Base-by-base conservation (phyloP, 2,888 invertebrate genomes). In the Chironomus tentans region DNA sequence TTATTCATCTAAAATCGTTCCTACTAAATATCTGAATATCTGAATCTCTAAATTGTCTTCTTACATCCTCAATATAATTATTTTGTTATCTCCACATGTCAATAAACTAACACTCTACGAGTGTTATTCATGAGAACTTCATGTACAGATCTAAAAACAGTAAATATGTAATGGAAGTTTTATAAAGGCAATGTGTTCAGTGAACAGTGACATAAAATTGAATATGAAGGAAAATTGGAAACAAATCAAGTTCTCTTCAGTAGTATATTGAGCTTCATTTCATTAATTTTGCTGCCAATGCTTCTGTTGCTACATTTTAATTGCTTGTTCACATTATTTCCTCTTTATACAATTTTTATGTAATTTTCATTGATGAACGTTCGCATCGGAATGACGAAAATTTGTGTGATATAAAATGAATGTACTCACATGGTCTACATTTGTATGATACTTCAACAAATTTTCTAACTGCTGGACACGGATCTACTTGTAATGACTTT, bases 361-460 rank as follows among this genome's bases (percentile, higher is more conserved):
- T 15, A 65, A 24, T 65, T 65, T 65, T 56, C 15, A 56, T 56
- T 56, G 56, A 15, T 56, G n/a, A 12, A 15, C 15, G 15, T 18
- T 56, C 18, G 56, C 15, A 56, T 56, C 5, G n/a, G 56, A 56
- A 56, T 7, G 18, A 18, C 56, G 18, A 56, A 15, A 56, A 7
- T 56, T 15, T 7, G 7, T 56, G 3, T 15, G 56, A 7, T 56
- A 56, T n/a, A 18, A 50, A 15, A 6, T 28, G 1, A 5, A 28
- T 62, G 5, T 76, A 92, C 93, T 94, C 87, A 98, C 97, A 94
- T 82, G 98, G 98, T 85, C 94, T 90, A 87, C 98, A 98, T 85
- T 97, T 97, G 87, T 95, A 98, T 80, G 94, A 94, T 78, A 97
- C 93, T 86, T 97, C 95, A 79, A 97, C 93, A 86, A 95, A 96